Conservation (phyloP, 2,113 vertebrate species). For the Atrichornis clamosus region DNA sequence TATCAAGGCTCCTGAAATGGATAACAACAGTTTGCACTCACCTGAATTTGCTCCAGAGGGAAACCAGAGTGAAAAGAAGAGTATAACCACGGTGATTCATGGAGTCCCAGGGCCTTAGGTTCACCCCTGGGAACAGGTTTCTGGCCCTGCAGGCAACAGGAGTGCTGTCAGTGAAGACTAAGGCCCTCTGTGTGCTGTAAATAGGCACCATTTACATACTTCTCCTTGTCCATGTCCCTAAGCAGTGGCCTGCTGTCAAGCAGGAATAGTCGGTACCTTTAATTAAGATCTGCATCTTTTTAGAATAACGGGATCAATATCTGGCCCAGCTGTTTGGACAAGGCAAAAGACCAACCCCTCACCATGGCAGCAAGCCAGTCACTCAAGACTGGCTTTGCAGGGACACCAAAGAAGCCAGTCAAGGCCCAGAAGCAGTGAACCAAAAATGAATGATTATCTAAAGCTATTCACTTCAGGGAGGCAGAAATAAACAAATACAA, state of each 20-base stretch:
- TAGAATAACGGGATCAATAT: fast-evolving
- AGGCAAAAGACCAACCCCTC: neutral
- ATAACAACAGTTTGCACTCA: neutral
- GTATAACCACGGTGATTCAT: neutral
- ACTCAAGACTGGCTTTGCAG: neutral
- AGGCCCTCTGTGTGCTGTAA: neutral
- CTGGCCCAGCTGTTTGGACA: neutral
- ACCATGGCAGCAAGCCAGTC: neutral
- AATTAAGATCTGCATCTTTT: neutral
- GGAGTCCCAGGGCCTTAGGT: neutral
- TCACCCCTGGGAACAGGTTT: neutral
- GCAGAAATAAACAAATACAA: neutral
- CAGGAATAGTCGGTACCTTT: neutral
- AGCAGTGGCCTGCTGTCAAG: neutral
- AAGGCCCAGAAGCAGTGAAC: neutral
- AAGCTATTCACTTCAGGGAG: neutral
- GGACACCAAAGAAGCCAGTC: neutral
- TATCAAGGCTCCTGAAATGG: neutral
- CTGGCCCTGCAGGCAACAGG: neutral
- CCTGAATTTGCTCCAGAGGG: neutral
- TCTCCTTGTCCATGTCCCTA: neutral
- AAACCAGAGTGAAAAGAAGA: neutral
- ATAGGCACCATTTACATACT: neutral
- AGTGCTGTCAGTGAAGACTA: neutral
- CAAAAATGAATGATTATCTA: neutral